Evolutionary conservation across 2,797 vertebrate genomes (phyloP), one percentile per base, ranked within the genome.

Genomic region (Apodemus agrarius): DNA sequence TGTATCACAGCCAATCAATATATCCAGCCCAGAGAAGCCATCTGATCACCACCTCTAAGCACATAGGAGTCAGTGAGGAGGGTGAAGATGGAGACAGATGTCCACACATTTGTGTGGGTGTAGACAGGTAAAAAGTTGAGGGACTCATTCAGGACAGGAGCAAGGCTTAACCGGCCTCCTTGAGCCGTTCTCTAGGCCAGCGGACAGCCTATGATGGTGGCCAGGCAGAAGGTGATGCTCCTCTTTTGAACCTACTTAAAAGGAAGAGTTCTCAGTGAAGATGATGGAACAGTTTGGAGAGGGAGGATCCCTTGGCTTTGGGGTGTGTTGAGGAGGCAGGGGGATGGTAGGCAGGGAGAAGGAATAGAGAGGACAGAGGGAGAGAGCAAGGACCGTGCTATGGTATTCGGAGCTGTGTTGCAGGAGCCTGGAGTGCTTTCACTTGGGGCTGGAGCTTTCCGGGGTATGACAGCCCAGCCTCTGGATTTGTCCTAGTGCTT

Each of bases 351-450:
- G 61, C 63, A 91, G 29, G 72, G 72, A 76, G 72, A 74, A 93
- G 24, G 61, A 94, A 89, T 81, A 96, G 43, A 97, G 22, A 76
- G 12, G 82, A n/a, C 34, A 78, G 29, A 92, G 40, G 72, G 69
- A 59, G 89, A 78, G 43, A 80, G 76, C n/a, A 94, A 74, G 17
- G 9, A 89, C 14, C 54, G 10, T 24, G 21, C 67, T 21, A 2
- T 3, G 11, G 69, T 29, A 16, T 37, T 87, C 13, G n/a, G 37
- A 1, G 5, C 59, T 24, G 4, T 11, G 67, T 52, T 37, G 63
- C 19, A 46, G 57, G 12, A 65, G 21, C 49, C 89, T 69, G 14
- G 74, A 54, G 0, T 37, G 37, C 61, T 37, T 89, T 72, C 12
- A 49, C 65, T 76, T 22, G 72, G 40, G 57, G 29, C 57, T 96